Base-by-base conservation (phyloP, 1,140 invertebrate genomes). In the Lordiphosa stackelbergi region DNA sequence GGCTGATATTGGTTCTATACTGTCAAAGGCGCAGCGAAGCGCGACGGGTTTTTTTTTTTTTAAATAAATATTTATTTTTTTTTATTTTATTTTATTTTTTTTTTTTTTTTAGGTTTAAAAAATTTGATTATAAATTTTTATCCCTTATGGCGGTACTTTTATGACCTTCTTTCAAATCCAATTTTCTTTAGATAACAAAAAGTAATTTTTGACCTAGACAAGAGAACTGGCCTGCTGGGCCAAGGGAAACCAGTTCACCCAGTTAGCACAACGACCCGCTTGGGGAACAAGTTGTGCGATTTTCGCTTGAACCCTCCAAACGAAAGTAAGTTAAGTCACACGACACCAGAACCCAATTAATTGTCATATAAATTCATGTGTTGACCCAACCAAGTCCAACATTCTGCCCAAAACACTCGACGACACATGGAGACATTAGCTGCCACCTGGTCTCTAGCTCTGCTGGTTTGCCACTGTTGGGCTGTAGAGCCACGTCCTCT, bases 401-500 rank as follows among this genome's bases (percentile, higher is more conserved):
- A 56, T 51, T 61, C 24, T 56, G 13, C n/a, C 12, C 8, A 28
- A 53, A 43, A 16, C 11, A 42, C 28, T 7, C 16, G 46, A n/a
- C 10, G 34, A 38, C 16, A 46, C 66, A 78, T 78, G 73, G 74
- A 59, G 53, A 22, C 57, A 13, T 35, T 54, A 6, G n/a, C 35
- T 10, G 5, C 3, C 5, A 51, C 37, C 36, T 64, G 69, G 73
- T 54, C 40, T 11, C n/a, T n/a, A n/a, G n/a, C n/a, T n/a, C 48
- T 61, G 9, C 11, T 70, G 35, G 38, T 37, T 37, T 3, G 6
- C 16, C 1, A 16, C n/a, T n/a, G n/a, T n/a, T n/a, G n/a, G n/a
- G n/a, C n/a, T n/a, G n/a, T n/a, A n/a, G n/a, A n/a, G 16, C 16
- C 74, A 8, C 66, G 85, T 0, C 85, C 85, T 1, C 49, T 86